Conservation (phyloP, 1,140 invertebrate species). For the Theocolax elegans region DNA sequence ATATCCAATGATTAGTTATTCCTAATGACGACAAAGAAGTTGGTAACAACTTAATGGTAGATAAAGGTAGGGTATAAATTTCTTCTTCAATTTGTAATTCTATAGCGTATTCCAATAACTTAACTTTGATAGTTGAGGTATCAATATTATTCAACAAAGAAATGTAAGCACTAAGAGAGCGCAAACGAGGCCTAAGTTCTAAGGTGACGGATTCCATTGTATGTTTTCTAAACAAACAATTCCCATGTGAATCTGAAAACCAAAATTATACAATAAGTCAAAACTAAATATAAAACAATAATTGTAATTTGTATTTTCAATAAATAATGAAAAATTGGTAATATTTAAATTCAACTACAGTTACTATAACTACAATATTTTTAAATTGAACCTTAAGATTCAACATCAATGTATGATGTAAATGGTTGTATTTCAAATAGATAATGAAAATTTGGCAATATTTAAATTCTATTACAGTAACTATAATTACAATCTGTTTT, state of each 20-base stretch:
- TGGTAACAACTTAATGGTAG: conserved; percentile 56
- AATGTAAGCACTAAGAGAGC: conserved; percentile 58
- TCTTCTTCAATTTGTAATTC: conserved; percentile 46
- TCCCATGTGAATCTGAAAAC: conserved; percentile 21
- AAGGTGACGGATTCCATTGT: conserved; percentile 59
- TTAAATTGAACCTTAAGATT: too few relatives aligned
- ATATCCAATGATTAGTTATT: conserved; percentile 58
- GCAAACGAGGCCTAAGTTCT: conserved; percentile 58
- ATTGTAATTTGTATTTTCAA: too few relatives aligned
- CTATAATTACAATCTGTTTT: too few relatives aligned
- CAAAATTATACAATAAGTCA: neutral
- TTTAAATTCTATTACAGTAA: too few relatives aligned
- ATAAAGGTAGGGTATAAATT: conserved; percentile 46
- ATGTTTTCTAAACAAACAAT: neutral
- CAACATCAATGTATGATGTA: too few relatives aligned
- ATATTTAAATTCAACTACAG: too few relatives aligned
- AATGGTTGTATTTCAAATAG: too few relatives aligned
- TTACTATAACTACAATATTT: too few relatives aligned
- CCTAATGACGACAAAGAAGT: conserved; percentile 54
- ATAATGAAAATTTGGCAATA: too few relatives aligned
- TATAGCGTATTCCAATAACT: conserved; percentile 53
- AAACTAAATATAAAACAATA: neutral
- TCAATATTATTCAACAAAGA: conserved; percentile 45
- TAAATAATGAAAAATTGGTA: too few relatives aligned
- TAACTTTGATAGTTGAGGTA: conserved; percentile 47